A percentile compares a stretch with the other conserved stretches of the same genome.
Evolutionary conservation across 35 echinoderm and acorn worm species (phyloP).

Genomic region (Anneissia japonica): DNA sequence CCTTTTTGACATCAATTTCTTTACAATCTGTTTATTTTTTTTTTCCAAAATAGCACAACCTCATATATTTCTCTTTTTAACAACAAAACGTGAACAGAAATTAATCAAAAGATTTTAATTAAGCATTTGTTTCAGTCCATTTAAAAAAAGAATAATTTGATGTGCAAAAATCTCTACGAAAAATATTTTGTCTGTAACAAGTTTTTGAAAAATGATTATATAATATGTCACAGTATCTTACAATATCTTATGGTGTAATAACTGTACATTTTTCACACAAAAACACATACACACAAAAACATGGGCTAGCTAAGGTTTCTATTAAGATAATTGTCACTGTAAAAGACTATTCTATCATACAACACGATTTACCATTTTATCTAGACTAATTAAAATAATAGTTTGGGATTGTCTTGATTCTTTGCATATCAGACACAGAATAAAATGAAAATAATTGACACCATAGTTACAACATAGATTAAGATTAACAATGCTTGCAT

Average conservation of each 20-base stretch:
- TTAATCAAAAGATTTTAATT: background rate
- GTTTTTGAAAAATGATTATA: background rate
- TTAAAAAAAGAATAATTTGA: background rate
- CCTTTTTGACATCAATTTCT: background rate
- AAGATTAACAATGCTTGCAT: background rate
- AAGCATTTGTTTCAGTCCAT: background rate
- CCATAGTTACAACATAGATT: background rate
- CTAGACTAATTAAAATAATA: background rate
- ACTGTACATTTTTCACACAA: background rate
- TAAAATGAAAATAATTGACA: background rate
- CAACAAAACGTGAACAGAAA: background rate
- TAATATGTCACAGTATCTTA: background rate
- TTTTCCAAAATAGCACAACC: background rate
- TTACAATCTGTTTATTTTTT: background rate
- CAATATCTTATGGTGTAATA: background rate
- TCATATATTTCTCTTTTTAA: background rate
- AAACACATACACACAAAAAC: background rate
- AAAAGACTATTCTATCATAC: background rate
- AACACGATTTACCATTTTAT: background rate
- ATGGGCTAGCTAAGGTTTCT: background rate
- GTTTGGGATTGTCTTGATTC: background rate
- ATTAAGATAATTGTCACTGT: background rate
- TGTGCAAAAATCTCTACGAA: background rate
- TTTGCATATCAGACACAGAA: background rate
- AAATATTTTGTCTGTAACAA: background rate